These are phyloP conservation scores for Noctua comes DNA, from an alignment of 2,888 invertebrate genomes.

Conservation along the genomic window DNA sequence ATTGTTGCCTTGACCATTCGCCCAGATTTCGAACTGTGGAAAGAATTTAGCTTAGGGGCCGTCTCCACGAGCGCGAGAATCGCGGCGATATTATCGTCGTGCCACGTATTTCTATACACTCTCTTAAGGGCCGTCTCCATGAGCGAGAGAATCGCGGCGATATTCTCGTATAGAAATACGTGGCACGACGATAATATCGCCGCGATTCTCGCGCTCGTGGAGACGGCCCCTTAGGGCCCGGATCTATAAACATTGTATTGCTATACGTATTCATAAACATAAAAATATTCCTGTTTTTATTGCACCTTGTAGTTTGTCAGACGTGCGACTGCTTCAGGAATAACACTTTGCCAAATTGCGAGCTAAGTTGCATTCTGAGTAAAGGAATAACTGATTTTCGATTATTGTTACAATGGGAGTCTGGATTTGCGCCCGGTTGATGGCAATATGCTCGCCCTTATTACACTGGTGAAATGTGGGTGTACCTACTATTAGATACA, in stretches of 20 bases:
- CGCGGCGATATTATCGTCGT: too few relatives aligned
- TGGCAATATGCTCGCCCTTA: too few relatives aligned
- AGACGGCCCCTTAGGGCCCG: not conserved
- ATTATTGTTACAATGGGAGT: not conserved
- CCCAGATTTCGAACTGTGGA: slow-evolving; percentile 80
- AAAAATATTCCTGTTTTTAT: not conserved
- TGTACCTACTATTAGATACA: too few relatives aligned
- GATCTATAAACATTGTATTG: not conserved
- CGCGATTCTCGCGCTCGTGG: too few relatives aligned
- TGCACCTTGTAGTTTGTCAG: not conserved
- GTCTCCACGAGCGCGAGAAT: too few relatives aligned
- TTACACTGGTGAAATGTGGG: too few relatives aligned
- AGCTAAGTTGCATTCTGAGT: not conserved
- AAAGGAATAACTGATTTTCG: not conserved
- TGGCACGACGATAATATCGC: too few relatives aligned
- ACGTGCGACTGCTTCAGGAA: not conserved
- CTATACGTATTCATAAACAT: not conserved
- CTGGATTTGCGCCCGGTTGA: too few relatives aligned
- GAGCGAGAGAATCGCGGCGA: too few relatives aligned
- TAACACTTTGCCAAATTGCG: not conserved
- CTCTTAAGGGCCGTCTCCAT: too few relatives aligned
- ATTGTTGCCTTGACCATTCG: slow-evolving; percentile 74
- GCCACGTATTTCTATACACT: too few relatives aligned
- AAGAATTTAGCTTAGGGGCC: not conserved
- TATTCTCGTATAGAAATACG: too few relatives aligned